These are phyloP conservation scores for Pangasius sanitwongsei DNA, from an alignment of 2,797 vertebrate species.

Conservation along the genomic window DNA sequence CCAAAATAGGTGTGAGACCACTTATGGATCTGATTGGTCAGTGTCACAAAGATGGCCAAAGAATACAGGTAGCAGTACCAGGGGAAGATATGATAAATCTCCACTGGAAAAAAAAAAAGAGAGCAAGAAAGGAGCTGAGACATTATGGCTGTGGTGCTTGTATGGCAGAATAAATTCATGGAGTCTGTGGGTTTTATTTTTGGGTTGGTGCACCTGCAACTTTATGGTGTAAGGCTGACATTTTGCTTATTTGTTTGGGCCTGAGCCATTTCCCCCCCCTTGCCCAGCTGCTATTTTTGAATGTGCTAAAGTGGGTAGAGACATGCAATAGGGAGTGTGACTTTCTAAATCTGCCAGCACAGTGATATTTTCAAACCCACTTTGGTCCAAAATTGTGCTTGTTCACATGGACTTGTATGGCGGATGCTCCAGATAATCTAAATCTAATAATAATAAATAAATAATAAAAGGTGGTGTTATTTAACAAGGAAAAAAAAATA, in stretches of 20 bases:
- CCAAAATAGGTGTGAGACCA: conserved; percentile 99
- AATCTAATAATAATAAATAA: not conserved
- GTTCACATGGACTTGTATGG: not conserved
- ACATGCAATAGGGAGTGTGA: conserved; percentile 18
- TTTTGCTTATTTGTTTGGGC: not conserved
- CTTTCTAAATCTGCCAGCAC: conserved; percentile 10
- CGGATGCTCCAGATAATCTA: not conserved
- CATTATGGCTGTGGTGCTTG: not conserved
- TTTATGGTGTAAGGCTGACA: conserved; percentile 7
- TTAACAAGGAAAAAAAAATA: not conserved
- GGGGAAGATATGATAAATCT: conserved; percentile 81
- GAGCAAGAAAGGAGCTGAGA: not conserved
- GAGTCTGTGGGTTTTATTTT: not conserved
- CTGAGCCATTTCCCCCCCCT: not conserved
- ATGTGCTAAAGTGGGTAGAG: not conserved
- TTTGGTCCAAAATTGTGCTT: conserved; percentile 20
- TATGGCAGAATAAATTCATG: not conserved
- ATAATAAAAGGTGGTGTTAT: not conserved
- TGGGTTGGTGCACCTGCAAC: conserved; percentile 3
- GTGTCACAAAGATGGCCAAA: conserved; percentile 89
- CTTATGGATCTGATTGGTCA: conserved; percentile 99
- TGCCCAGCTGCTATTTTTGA: not conserved
- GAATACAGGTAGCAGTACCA: conserved; percentile 93
- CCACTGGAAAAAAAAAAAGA: conserved; percentile 69
- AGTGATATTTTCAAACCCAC: conserved; percentile 13